A percentile compares a stretch with the other conserved stretches of the same genome.
Conservation (phyloP, 2,797 vertebrate species). For the Pteropus rufus region DNA sequence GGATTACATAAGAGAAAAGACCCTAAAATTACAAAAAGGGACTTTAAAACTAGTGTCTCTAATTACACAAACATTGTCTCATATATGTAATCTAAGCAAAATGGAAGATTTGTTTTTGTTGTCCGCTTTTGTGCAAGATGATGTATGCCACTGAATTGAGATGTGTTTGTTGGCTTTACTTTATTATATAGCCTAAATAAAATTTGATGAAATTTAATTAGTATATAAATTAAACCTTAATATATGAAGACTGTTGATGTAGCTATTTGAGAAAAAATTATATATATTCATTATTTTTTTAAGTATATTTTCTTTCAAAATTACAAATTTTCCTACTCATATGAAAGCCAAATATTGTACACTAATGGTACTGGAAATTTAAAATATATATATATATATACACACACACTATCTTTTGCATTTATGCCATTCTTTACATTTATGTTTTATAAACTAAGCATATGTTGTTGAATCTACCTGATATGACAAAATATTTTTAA, state of each 20-base stretch:
- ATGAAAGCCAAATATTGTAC: constrained; percentile 30
- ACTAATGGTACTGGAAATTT: neutral
- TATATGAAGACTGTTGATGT: constrained; percentile 4
- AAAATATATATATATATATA: neutral
- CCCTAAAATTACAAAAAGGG: constrained; percentile 46
- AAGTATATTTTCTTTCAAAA: constrained; percentile 51
- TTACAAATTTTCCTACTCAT: constrained; percentile 34
- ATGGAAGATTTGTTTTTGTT: constrained; percentile 16
- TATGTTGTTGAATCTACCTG: constrained; percentile 5
- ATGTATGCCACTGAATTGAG: neutral
- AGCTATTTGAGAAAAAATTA: constrained; percentile 36
- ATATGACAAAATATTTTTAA: constrained; percentile 41
- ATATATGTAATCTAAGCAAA: constrained; percentile 20
- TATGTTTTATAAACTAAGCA: neutral
- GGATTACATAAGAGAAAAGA: constrained; percentile 63
- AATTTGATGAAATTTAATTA: constrained; percentile 29
- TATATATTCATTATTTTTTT: constrained; percentile 30
- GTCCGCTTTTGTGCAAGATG: neutral
- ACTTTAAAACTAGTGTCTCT: neutral
- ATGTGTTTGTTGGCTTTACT: constrained; percentile 22
- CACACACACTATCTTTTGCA: neutral
- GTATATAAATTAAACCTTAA: constrained; percentile 39
- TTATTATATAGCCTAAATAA: constrained; percentile 27
- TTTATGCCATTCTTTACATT: constrained; percentile 13
- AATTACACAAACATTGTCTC: neutral